These are phyloP conservation scores for Oceanodroma tethys DNA, from an alignment of 2,113 vertebrate species.

Conservation along the genomic window DNA sequence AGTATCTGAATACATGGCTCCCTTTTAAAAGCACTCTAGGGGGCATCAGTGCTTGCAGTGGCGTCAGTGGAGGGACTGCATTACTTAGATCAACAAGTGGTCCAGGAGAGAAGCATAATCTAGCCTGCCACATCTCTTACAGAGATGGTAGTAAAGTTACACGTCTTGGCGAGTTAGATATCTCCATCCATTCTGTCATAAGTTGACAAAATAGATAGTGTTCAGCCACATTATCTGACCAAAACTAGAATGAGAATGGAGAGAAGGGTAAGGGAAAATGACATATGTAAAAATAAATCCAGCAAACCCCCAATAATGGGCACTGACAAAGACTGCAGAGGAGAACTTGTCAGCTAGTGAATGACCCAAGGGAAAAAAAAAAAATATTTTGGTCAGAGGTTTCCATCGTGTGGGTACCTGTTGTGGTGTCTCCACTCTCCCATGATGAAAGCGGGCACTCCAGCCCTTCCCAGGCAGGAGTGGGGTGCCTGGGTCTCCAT, in stretches of 20 bases:
- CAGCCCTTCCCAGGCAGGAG: not conserved
- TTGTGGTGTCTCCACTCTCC: not conserved
- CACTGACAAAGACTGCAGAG: not conserved
- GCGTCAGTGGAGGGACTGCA: not conserved
- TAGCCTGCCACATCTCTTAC: not conserved
- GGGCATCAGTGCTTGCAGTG: not conserved
- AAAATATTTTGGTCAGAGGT: not conserved
- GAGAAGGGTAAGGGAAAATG: not conserved
- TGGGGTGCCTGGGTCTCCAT: not conserved
- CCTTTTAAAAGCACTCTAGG: not conserved
- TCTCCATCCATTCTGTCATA: not conserved
- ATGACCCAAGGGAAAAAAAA: not conserved
- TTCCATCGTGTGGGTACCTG: not conserved
- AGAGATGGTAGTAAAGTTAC: not conserved
- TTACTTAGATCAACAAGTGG: not conserved
- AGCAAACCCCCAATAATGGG: not conserved
- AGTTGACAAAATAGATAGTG: not conserved
- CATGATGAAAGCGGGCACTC: rapidly evolving
- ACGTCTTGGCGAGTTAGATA: not conserved
- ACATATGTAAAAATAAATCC: not conserved
- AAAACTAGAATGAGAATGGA: not conserved
- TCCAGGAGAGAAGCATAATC: not conserved
- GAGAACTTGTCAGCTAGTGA: not conserved
- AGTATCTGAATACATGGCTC: not conserved
- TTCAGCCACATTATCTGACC: not conserved